Evolutionary conservation across 2,797 vertebrate species (phyloP).

Genomic region (Nothura maculosa): DNA sequence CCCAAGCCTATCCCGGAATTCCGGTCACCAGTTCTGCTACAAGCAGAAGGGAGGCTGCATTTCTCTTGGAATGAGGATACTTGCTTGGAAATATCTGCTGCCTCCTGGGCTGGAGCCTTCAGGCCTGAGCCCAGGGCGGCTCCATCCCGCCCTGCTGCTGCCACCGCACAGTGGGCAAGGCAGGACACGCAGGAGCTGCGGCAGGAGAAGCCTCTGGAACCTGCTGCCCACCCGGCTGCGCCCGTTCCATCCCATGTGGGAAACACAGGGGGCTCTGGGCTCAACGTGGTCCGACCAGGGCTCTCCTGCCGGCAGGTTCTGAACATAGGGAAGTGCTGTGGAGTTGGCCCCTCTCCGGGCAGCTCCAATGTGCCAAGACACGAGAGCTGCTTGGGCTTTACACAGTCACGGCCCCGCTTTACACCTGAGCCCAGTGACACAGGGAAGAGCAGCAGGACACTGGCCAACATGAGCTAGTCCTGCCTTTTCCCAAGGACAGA

Average conservation of each 20-base stretch:
- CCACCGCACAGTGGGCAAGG: not conserved
- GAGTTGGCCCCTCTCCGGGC: too few relatives aligned
- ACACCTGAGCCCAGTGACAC: rapidly evolving
- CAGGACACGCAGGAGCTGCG: not conserved
- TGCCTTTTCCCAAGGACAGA: not conserved
- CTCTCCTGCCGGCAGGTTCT: not conserved
- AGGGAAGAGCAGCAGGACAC: not conserved
- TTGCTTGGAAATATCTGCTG: not conserved
- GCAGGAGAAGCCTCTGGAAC: not conserved
- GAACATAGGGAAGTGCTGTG: not conserved
- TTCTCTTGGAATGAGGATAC: not conserved
- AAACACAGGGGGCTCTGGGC: not conserved
- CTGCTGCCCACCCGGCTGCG: not conserved
- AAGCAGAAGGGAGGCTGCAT: not conserved
- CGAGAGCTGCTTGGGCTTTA: not conserved
- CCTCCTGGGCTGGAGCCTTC: not conserved
- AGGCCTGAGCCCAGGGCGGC: not conserved
- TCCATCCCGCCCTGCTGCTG: not conserved
- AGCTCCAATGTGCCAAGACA: not conserved
- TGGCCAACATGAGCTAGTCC: not conserved
- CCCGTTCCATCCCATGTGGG: not conserved
- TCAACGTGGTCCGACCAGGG: not conserved
- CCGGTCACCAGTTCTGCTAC: not conserved
- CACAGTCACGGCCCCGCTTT: rapidly evolving
- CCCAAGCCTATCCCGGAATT: not conserved